Evolutionary conservation across 2,888 invertebrate genomes (phyloP).

Genomic region (Patella pellucida): DNA sequence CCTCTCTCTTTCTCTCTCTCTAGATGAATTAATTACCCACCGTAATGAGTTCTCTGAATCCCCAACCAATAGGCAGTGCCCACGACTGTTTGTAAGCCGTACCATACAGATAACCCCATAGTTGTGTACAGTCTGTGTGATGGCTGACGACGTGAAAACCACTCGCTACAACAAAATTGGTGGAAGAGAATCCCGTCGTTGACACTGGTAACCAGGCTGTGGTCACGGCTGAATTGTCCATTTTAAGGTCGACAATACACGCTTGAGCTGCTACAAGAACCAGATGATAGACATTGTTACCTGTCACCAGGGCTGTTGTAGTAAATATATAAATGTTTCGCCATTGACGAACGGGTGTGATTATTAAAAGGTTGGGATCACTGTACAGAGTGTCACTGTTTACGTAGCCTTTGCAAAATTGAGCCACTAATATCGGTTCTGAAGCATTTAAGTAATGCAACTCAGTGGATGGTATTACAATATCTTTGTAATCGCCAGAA

Average conservation of each 20-base stretch:
- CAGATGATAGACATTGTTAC: neutral
- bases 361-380: neutral
- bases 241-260: neutral
- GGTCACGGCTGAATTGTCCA: neutral
- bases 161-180: neutral
- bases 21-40: neutral
- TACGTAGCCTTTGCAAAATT: neutral
- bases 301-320: neutral
- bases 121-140: neutral
- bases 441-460: neutral
- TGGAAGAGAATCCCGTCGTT: neutral
- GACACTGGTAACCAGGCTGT: neutral
- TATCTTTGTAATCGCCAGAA: neutral
- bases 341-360: slow-evolving; percentile 2
- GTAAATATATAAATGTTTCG: neutral
- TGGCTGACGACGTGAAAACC: neutral
- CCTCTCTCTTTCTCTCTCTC: too few relatives aligned
- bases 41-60: neutral
- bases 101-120: slow-evolving; percentile 16
- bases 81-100: slow-evolving; percentile 3
- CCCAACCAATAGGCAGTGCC: slow-evolving; percentile 9
- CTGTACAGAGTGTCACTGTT: neutral
- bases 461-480: neutral
- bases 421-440: neutral
- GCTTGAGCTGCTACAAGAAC: neutral